Evolutionary conservation across 2,888 invertebrate genomes (phyloP).

Genomic region (Agelastica alni): DNA sequence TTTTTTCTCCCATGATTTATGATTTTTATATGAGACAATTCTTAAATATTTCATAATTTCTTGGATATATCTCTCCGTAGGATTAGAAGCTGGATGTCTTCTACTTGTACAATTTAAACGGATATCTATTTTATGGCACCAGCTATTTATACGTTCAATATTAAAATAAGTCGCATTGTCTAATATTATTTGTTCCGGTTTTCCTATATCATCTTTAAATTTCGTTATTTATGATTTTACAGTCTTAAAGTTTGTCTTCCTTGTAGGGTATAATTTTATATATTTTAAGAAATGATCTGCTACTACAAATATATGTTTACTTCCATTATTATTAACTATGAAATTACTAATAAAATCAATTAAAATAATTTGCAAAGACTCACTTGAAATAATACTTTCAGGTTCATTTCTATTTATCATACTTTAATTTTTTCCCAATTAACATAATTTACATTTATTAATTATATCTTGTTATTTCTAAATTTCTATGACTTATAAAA

Average conservation of each 20-base stretch:
- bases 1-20: background rate
- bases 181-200: slow-evolving; percentile 1
- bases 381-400: background rate
- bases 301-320: too few relatives aligned
- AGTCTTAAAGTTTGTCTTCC: too few relatives aligned
- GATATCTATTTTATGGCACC: background rate
- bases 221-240: too few relatives aligned
- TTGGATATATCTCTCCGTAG: background rate
- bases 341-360: background rate
- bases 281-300: too few relatives aligned
- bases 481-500: background rate
- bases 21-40: background rate
- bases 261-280: too few relatives aligned
- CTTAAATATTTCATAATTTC: slow-evolving; percentile 6
- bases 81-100: too few relatives aligned
- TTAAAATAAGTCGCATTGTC: slow-evolving; percentile 6
- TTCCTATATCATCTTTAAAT: too few relatives aligned
- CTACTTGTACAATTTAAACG: background rate
- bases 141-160: background rate
- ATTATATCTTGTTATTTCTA: background rate
- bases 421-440: background rate
- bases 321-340: too few relatives aligned
- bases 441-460: background rate
- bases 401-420: slow-evolving; percentile 4
- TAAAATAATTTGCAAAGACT: background rate